Base-by-base conservation (phyloP, 1,140 invertebrate species). In the Oreohelix idahoensis region DNA sequence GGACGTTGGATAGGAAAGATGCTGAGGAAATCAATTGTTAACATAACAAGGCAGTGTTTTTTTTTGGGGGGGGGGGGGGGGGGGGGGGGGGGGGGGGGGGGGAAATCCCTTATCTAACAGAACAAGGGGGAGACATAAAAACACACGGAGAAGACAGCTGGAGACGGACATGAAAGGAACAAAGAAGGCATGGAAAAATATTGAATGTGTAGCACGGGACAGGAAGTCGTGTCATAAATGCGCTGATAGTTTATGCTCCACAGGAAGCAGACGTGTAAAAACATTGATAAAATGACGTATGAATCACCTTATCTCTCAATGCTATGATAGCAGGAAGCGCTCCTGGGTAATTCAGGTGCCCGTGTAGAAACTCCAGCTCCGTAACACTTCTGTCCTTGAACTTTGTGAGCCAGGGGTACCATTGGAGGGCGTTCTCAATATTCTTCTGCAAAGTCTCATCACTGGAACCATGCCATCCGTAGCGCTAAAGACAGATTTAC, bases 321-420 rank as follows among this genome's bases (percentile, higher is more conserved):
- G 85, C 89, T 15, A 91, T 80, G 66, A 85, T 80, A 17, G 89
- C 86, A 38, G 90, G 90, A 23, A 90, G 32, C 4, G 70, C 10
- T 0, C 90, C 90, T 23, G 90, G 90, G 29, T 85, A 83, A 79
- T 91, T 91, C 23, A 91, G 83, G 81, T 89, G 88, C 10, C 90
- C 90, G 83, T 91, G 90, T 32, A 91, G 75, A 76, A 90, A 91
- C 81, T 91, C 90, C 42, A 91, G 70, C 79, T 91, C 90, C 17
- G 90, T 90, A 0, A 91, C 89, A 81, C 90, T 90, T 51, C 86
- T 87, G 82, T 90, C 89, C 26, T 69, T 79, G 38, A 79, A 58
- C 2, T 75, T 84, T 5, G 82, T 49, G 66, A 91, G 76, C 90
- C 89, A 91, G 0, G 88, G 89, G 70, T 90, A 91, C 1, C 74